These are phyloP conservation scores for Chondrosia reniformis DNA, from an alignment of 37 sponge, comb jelly and placozoan genomes.

Conservation along the genomic window DNA sequence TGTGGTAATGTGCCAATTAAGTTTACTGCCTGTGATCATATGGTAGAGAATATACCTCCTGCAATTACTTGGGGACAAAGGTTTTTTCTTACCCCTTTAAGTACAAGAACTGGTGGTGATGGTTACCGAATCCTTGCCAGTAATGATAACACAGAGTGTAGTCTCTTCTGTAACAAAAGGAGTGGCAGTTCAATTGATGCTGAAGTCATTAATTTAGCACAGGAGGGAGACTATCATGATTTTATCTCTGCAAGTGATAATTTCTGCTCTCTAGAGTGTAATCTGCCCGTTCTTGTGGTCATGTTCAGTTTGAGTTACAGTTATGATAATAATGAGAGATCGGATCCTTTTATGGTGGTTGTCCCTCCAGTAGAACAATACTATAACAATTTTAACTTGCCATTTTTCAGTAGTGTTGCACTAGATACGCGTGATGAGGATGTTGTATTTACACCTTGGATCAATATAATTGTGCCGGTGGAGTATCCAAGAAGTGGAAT, in stretches of 20 bases:
- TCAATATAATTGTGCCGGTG: not conserved
- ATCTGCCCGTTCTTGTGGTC: slow-evolving; percentile 34
- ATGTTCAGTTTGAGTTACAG: slow-evolving; percentile 29
- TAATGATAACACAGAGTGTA: slow-evolving; percentile 22
- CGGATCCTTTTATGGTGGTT: not conserved
- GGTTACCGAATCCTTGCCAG: slow-evolving; percentile 27
- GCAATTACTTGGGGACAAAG: slow-evolving; percentile 18
- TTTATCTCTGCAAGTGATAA: not conserved
- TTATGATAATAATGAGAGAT: slow-evolving; percentile 32
- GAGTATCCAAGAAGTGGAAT: not conserved
- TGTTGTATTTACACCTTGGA: not conserved
- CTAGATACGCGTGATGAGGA: not conserved
- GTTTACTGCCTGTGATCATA: slow-evolving; percentile 43
- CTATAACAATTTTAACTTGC: not conserved
- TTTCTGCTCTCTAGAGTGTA: slow-evolving; percentile 24
- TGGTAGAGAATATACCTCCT: slow-evolving; percentile 55
- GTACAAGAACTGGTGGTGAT: slow-evolving; percentile 20
- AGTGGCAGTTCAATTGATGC: not conserved
- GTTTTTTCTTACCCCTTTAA: slow-evolving; percentile 27
- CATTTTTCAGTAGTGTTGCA: not conserved
- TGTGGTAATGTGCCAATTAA: slow-evolving; percentile 36
- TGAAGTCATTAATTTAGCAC: not conserved
- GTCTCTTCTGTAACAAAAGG: slow-evolving; percentile 8
- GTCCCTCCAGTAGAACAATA: slow-evolving; percentile 11
- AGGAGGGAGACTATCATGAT: not conserved